Evolutionary conservation across 2,888 invertebrate genomes (phyloP).

Genomic region (Ectemnius continuus): DNA sequence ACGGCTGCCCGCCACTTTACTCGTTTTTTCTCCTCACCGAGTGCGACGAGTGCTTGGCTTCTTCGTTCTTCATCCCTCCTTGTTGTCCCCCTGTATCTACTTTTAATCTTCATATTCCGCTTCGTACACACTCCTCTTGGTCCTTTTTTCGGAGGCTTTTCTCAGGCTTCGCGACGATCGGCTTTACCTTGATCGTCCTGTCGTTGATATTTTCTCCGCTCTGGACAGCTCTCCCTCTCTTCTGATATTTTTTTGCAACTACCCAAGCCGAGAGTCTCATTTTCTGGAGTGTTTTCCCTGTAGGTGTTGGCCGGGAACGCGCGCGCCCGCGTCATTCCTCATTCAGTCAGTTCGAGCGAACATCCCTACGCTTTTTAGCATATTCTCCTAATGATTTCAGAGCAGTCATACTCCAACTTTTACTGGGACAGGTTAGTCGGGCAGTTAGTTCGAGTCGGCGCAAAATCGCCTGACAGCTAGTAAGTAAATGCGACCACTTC

Average conservation of each 20-base stretch:
- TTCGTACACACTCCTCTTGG: constrained; percentile 18
- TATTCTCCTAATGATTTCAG: no score
- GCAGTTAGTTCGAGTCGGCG: no score
- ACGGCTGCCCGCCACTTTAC: neutral
- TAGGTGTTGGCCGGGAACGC: neutral
- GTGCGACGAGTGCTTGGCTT: no score
- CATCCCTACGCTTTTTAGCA: no score
- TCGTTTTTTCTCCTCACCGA: neutral
- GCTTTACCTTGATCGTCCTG: constrained; percentile 40
- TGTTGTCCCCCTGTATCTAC: constrained; percentile 10
- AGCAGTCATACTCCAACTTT: constrained; percentile 14
- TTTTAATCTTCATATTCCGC: constrained; percentile 18
- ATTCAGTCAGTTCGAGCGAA: no score
- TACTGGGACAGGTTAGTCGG: constrained; percentile 21
- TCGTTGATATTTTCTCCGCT: constrained; percentile 22
- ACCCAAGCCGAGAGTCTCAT: constrained; percentile 3
- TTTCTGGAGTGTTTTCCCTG: constrained; percentile 1
- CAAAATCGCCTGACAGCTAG: no score
- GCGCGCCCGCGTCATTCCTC: no score
- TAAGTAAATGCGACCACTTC: no score
- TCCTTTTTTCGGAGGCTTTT: neutral
- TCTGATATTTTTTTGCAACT: neutral
- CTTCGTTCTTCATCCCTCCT: neutral
- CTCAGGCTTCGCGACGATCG: constrained; percentile 36
- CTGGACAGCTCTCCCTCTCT: constrained; percentile 19